Percentiles rank a stretch among this genome's conserved stretches.
These are phyloP conservation scores for Protonibea diacanthus DNA, from an alignment of 2,797 vertebrate species.

Conservation along the genomic window DNA sequence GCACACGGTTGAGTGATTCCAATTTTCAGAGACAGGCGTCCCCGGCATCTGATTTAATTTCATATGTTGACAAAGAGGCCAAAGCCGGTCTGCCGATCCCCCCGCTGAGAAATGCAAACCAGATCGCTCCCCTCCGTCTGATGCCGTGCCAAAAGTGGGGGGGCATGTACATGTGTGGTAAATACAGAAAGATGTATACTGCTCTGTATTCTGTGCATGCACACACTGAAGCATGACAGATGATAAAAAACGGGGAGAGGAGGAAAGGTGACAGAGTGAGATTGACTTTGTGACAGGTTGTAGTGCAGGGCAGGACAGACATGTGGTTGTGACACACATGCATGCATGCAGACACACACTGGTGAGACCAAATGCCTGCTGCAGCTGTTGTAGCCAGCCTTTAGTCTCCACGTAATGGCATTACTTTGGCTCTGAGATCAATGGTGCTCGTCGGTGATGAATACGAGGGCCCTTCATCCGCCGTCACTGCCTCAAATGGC, in stretches of 20 bases:
- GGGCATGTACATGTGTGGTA: conserved; percentile 46
- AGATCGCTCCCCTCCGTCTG: conserved; percentile 37
- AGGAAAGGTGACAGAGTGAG: conserved; percentile 37
- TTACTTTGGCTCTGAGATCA: conserved; percentile 64
- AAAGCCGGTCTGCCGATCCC: conserved; percentile 41
- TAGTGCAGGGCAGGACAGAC: conserved; percentile 3
- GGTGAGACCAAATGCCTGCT: conserved; percentile 30
- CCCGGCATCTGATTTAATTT: conserved; percentile 72
- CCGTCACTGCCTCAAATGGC: conserved; percentile 41
- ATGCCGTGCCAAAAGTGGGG: conserved; percentile 31
- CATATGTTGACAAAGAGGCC: conserved; percentile 72
- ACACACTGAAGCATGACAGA: conserved; percentile 41
- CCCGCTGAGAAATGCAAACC: conserved; percentile 68
- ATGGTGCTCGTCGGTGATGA: conserved; percentile 38
- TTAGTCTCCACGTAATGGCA: conserved; percentile 6
- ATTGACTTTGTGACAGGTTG: conserved; percentile 26
- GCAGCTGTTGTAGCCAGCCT: conserved; percentile 49
- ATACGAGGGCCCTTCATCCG: conserved; percentile 35
- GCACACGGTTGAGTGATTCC: conserved; percentile 58
- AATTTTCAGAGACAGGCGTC: conserved; percentile 70
- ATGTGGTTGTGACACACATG: conserved; percentile 14
- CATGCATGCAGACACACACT: conserved; percentile 1
- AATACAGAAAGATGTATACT: conserved; percentile 37
- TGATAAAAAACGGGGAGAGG: neutral
- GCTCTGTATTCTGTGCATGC: conserved; percentile 34